Evolutionary conservation across 2,888 invertebrate genomes (phyloP).

Genomic region (Dinocampus coccinellae): DNA sequence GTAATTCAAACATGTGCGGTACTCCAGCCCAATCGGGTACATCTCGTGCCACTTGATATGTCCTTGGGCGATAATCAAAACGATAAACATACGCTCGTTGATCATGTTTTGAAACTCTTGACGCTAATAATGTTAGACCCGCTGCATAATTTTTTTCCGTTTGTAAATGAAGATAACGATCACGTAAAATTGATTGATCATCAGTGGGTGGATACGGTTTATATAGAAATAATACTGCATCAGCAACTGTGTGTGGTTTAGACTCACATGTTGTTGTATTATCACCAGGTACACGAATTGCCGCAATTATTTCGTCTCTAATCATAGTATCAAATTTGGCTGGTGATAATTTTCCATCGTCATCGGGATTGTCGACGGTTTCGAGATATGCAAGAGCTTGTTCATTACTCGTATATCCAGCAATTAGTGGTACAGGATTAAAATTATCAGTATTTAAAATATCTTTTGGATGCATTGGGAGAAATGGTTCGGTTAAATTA

Average conservation of each 20-base stretch:
- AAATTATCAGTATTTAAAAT: conserved; percentile 75
- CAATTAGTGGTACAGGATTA: conserved; percentile 79
- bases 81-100: conserved; percentile 78
- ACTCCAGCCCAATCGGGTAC: conserved; percentile 85
- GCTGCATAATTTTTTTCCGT: conserved; percentile 83
- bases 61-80: conserved; percentile 80
- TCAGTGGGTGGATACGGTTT: conserved; percentile 77
- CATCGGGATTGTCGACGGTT: conserved; percentile 73
- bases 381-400: conserved; percentile 75
- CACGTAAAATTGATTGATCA: conserved; percentile 75
- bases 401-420: conserved; percentile 88
- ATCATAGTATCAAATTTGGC: conserved; percentile 76
- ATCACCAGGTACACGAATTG: conserved; percentile 51
- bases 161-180: conserved; percentile 79
- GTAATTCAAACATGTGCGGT: conserved; percentile 85
- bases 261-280: conserved; percentile 65
- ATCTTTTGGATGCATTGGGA: conserved; percentile 77
- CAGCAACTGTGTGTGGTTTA: conserved; percentile 69
- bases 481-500: conserved; percentile 75
- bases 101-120: conserved; percentile 73
- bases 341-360: conserved; percentile 75
- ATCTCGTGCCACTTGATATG: conserved; percentile 75
- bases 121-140: conserved; percentile 79
- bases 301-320: conserved; percentile 69
- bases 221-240: conserved; percentile 84